Evolutionary conservation across 2,888 invertebrate genomes (phyloP), one percentile per base, ranked within the genome.

Genomic region (Tiliacea aurago): DNA sequence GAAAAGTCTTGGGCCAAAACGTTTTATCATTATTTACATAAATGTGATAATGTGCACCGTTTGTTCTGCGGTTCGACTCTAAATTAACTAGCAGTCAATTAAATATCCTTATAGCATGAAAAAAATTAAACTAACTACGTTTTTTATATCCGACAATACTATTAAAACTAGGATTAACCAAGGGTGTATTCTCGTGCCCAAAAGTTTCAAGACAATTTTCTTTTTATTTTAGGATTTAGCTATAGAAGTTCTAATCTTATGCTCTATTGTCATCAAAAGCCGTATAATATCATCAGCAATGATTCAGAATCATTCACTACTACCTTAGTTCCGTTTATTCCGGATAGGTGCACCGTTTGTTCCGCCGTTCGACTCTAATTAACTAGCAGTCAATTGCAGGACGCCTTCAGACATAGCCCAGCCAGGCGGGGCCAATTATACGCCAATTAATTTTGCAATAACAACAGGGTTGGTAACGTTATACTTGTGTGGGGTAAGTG

Each of bases 361-460:
- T 92, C 90, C 86, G 87, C 90, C 88, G 90, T 90, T 92, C 89
- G 88, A 90, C 89, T 93, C 93, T 95, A 95, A 95, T 95, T 95
- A 95, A 94, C 94, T 90, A 90, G 89, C 94, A 95, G 95, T 95
- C 95, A 95, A 94, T 94, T 93, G 90, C 95, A 95, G 94, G 87
- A 88, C 90, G 92, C 93, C 94, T 95, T 91, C 93, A 94, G 94
- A 94, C 94, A 92, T 86, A 91, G 89, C 88, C 90, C 90, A 91
- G 87, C 90, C 91, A 89, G 91, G 92, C 93, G 92, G 87, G 90
- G 90, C 92, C 95, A 95, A 95, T 95, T 95, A 95, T 90, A 92
- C 95, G 95, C 93, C 95, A 95, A 95, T 95, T 95, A 95, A 94
- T 94, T 94, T 93, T 91, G 94, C 92, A 93, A 95, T 94, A 94